Conservation (phyloP, 2,888 invertebrate species). For the Holacanthella duospinosa region DNA sequence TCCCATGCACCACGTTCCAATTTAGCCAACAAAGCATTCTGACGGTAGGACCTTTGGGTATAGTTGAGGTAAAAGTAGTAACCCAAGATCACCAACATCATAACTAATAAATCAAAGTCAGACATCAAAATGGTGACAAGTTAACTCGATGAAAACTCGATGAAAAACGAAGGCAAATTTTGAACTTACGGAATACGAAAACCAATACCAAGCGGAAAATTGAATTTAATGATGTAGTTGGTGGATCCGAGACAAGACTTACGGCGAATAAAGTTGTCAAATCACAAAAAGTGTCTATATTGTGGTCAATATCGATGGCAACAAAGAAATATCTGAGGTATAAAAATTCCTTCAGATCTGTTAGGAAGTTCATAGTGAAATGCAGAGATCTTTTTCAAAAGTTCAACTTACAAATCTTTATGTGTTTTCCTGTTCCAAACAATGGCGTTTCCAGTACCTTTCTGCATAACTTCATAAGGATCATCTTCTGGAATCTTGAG, state of each 20-base stretch:
- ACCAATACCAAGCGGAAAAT: background rate
- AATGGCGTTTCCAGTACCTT: background rate
- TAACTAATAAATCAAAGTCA: too few relatives aligned
- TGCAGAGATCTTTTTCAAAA: too few relatives aligned
- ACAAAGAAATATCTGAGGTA: background rate
- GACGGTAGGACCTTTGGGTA: too few relatives aligned
- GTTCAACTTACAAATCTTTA: background rate
- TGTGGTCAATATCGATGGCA: background rate
- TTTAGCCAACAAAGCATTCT: too few relatives aligned
- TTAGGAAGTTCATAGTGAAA: too few relatives aligned
- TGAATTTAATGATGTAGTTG: background rate
- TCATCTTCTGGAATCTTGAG: background rate
- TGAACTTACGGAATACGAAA: background rate
- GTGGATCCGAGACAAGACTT: background rate
- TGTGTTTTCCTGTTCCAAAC: background rate
- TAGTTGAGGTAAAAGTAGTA: too few relatives aligned
- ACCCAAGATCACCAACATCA: too few relatives aligned
- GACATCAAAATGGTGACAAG: too few relatives aligned
- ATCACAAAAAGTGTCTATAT: background rate
- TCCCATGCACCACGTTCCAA: too few relatives aligned
- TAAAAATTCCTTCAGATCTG: too few relatives aligned
- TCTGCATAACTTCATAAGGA: background rate
- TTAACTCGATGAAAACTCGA: background rate
- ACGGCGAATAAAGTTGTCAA: background rate
- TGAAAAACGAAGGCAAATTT: background rate